Conservation (phyloP, 2,113 vertebrate genomes). For the Oryzias celebensis region DNA sequence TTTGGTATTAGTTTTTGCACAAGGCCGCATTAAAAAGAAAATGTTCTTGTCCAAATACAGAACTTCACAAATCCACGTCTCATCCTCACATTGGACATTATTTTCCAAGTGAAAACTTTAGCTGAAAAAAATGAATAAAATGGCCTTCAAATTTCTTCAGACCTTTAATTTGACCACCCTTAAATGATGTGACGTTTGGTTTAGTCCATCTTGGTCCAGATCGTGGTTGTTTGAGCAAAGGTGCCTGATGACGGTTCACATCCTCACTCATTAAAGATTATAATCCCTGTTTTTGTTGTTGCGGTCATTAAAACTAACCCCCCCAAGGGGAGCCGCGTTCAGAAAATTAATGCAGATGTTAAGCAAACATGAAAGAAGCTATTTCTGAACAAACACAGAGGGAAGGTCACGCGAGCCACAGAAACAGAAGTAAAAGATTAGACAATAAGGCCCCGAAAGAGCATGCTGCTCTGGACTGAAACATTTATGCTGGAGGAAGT, state of each 20-base stretch:
- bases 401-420: constrained; percentile 32
- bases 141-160: too few species aligned
- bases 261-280: constrained; percentile 46
- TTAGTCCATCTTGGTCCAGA: constrained; percentile 18
- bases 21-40: too few species aligned
- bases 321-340: constrained; percentile 33
- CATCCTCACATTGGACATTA: too few species aligned
- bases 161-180: too few species aligned
- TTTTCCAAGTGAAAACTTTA: too few species aligned
- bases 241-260: constrained; percentile 37
- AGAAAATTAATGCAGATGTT: constrained; percentile 43
- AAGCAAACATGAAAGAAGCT: constrained; percentile 42
- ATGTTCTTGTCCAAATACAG: too few species aligned
- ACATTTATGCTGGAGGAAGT: background rate
- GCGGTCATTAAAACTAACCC: constrained; percentile 51
- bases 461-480: background rate
- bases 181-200: constrained; percentile 23
- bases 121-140: too few species aligned
- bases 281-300: constrained; percentile 51
- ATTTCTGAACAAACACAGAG: constrained; percentile 26
- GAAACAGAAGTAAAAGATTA: background rate
- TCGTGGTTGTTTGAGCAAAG: constrained; percentile 16
- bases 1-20: too few species aligned
- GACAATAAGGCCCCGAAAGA: constrained; percentile 3
- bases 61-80: too few species aligned